Evolutionary conservation across 1,140 invertebrate species (phyloP), one percentile per base, ranked within the genome.

Genomic region (Eriosoma lanigerum): DNA sequence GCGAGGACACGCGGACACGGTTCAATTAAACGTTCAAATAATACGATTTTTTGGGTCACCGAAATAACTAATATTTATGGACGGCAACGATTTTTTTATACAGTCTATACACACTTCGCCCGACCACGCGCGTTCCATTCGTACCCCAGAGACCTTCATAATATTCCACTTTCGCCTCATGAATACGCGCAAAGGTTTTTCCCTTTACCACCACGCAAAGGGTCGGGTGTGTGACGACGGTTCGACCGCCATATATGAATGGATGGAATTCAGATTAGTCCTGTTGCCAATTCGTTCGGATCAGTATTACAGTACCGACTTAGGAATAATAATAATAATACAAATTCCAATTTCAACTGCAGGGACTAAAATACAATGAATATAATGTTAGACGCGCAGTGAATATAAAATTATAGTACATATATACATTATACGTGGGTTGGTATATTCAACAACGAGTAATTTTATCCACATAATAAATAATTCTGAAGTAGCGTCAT

Each of bases 91-190:
- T 68, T 62, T 56, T 56, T 70, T 72, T 70, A 26, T 29, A 19
- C 17, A 50, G 15, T 52, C 9, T 24, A 70, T 24, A 24, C 24
- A 26, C 5, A 21, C 21, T 13, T n/a, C n/a, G 10, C 46, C 2
- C 5, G 13, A 13, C 38, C 2, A 17, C 29, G 13, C 15, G 32
- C 32, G 26, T 46, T 29, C 52, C 15, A 8, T 44, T 58, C 52
- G 13, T 56, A 76, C 52, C 19, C 52, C 52, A 44, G 29, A 76
- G 72, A 76, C 72, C 52, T 76, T 76, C 29, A 76, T 44, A 76
- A 58, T 76, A 76, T 58, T 76, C 32, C 72, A 76, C 52, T 76
- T 58, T 76, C 52, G 8, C 29, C 52, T 58, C 72, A 58, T 76
- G 72, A 56, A 76, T 76, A 58, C 72, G 44, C 52, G 54, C 32